Conservation (phyloP, 2,888 invertebrate genomes). For the Sthenelais limicola region DNA sequence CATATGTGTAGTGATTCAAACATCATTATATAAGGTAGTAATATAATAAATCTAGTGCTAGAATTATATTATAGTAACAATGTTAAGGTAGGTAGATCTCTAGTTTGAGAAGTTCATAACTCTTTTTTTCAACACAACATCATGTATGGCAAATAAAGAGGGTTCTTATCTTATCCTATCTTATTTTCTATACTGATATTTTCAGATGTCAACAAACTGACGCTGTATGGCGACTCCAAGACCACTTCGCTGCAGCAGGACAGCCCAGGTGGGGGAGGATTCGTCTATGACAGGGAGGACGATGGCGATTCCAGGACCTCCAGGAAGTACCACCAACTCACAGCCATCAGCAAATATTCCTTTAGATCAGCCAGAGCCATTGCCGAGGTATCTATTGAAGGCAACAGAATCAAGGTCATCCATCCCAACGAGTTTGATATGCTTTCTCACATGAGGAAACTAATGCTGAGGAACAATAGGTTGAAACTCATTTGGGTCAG, state of each 20-base stretch:
- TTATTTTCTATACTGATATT: too few species aligned
- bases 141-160: too few species aligned
- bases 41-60: too few species aligned
- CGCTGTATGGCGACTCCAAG: constrained; percentile 40
- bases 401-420: constrained; percentile 45
- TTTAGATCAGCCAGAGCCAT: constrained; percentile 26
- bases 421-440: constrained; percentile 44
- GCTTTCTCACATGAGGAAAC: constrained; percentile 38
- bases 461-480: constrained; percentile 41
- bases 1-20: too few species aligned
- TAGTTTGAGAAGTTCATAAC: too few species aligned
- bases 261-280: not conserved
- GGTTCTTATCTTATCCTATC: too few species aligned
- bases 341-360: constrained; percentile 42
- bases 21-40: too few species aligned
- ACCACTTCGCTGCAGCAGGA: constrained; percentile 16
- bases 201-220: constrained; percentile 42
- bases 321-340: constrained; percentile 37
- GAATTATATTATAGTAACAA: too few species aligned
- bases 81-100: too few species aligned
- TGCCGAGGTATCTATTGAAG: constrained; percentile 40
- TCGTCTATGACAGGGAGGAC: not conserved
- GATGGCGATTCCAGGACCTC: not conserved
- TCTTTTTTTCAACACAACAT: too few species aligned
- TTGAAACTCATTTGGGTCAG: constrained; percentile 37